phyloP scores from a whole-genome alignment of 1,140 invertebrate species.

The Heliconius nattereri region DNA sequence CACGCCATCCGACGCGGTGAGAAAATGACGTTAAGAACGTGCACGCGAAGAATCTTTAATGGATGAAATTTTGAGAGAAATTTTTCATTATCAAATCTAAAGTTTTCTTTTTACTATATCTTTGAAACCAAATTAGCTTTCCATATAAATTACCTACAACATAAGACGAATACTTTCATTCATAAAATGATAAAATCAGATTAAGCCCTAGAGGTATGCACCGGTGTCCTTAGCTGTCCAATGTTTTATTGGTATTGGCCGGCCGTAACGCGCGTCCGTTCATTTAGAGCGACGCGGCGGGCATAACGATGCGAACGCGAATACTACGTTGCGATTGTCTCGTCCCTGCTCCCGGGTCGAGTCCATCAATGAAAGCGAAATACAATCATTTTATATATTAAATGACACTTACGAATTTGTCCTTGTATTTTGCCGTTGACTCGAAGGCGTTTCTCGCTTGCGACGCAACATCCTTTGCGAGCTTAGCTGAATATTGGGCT shows the following conservation, averaged over 20 bases:
- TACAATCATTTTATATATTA: constrained; percentile 42
- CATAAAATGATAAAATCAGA: constrained; percentile 66
- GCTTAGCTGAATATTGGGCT: constrained; percentile 49
- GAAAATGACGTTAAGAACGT: constrained; percentile 64
- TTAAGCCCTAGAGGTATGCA: constrained; percentile 61
- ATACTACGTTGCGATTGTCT: constrained; percentile 69
- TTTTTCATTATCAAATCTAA: constrained; percentile 19
- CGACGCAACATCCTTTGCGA: constrained; percentile 51
- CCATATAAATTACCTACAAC: neutral
- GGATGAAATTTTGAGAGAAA: constrained; percentile 52
- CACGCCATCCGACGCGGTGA: constrained; percentile 56
- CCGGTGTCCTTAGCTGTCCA: constrained; percentile 56
- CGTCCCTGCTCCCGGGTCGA: constrained; percentile 39
- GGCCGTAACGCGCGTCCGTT: constrained; percentile 71
- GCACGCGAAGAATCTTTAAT: constrained; percentile 63
- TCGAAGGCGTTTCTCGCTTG: constrained; percentile 55
- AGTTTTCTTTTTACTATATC: neutral
- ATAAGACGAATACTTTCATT: constrained; percentile 44
- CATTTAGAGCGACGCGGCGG: constrained; percentile 76
- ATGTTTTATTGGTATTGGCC: constrained; percentile 73
- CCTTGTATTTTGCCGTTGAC: constrained; percentile 58
- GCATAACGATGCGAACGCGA: constrained; percentile 70
- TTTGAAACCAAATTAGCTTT: neutral
- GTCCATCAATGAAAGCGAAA: constrained; percentile 70
- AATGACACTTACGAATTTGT: constrained; percentile 67